Evolutionary conservation across 2,113 vertebrate species (phyloP).

Genomic region (Motacilla tschutschensis): DNA sequence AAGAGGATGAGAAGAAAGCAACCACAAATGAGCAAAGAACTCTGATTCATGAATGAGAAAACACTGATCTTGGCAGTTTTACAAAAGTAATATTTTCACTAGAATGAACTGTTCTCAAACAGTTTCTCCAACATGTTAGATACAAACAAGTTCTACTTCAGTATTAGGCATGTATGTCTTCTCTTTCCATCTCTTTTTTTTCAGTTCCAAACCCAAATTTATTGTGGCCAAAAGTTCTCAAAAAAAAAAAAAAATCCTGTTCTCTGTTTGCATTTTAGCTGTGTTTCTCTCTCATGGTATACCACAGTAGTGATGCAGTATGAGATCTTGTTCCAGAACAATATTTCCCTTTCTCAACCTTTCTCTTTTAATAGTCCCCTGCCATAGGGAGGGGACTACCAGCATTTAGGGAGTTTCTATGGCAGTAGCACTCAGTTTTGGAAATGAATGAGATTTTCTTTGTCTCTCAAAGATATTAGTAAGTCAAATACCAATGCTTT

Average conservation of each 20-base stretch:
- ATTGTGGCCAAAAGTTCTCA: conserved; percentile 21
- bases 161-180: conserved; percentile 47
- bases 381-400: not conserved
- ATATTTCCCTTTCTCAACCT: conserved; percentile 27
- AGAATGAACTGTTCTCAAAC: conserved; percentile 70
- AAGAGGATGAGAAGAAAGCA: conserved; percentile 64
- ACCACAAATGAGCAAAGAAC: conserved; percentile 68
- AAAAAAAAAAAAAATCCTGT: not conserved
- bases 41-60: conserved; percentile 71
- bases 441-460: conserved; percentile 38
- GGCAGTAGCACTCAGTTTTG: not conserved
- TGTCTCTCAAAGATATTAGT: conserved; percentile 22
- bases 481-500: conserved; percentile 35
- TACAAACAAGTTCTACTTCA: conserved; percentile 52
- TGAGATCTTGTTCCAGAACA: not conserved
- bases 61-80: conserved; percentile 59
- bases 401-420: not conserved
- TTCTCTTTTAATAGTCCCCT: conserved; percentile 44
- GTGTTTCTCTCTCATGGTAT: conserved; percentile 39
- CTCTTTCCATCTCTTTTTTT: conserved; percentile 61
- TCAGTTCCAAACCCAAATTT: conserved; percentile 57
- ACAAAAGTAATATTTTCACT: conserved; percentile 75
- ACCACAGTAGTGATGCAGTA: not conserved
- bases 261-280: conserved; percentile 10
- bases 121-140: conserved; percentile 59